Conservation (phyloP, 2,888 invertebrate genomes). For the Pecten maximus region DNA sequence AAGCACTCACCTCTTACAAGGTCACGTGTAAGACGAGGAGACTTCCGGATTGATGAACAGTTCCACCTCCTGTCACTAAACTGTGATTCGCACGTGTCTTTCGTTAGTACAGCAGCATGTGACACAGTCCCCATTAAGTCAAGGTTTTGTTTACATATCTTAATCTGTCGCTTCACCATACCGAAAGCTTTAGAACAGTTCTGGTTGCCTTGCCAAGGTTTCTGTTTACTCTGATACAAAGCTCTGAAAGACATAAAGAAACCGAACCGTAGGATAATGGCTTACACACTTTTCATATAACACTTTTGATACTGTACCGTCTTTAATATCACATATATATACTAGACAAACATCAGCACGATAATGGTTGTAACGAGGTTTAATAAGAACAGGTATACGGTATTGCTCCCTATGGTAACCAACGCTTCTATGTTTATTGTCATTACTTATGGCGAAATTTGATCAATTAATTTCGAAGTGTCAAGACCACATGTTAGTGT, state of each 20-base stretch:
- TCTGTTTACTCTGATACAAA: conserved; percentile 73
- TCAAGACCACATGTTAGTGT: neutral
- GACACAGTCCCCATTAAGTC: conserved; percentile 88
- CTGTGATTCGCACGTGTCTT: conserved; percentile 87
- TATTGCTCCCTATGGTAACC: no score
- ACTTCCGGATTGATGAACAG: conserved; percentile 89
- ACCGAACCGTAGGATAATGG: no score
- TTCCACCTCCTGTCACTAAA: conserved; percentile 92
- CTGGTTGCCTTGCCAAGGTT: conserved; percentile 74
- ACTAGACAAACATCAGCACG: no score
- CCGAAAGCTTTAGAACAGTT: conserved; percentile 78
- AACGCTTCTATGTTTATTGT: no score
- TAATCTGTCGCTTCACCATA: conserved; percentile 73
- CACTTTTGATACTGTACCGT: no score
- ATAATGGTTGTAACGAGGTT: no score
- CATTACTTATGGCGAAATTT: no score
- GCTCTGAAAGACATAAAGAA: conserved; percentile 71
- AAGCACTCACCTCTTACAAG: conserved; percentile 88
- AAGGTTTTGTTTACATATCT: conserved; percentile 76
- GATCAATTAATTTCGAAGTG: neutral
- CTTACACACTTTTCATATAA: no score
- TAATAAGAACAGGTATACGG: no score
- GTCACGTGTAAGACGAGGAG: conserved; percentile 90
- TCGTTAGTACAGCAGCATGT: conserved; percentile 88
- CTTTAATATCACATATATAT: no score